Evolutionary conservation across 2,888 invertebrate species (phyloP).

Genomic region (Rotaria sp.): DNA sequence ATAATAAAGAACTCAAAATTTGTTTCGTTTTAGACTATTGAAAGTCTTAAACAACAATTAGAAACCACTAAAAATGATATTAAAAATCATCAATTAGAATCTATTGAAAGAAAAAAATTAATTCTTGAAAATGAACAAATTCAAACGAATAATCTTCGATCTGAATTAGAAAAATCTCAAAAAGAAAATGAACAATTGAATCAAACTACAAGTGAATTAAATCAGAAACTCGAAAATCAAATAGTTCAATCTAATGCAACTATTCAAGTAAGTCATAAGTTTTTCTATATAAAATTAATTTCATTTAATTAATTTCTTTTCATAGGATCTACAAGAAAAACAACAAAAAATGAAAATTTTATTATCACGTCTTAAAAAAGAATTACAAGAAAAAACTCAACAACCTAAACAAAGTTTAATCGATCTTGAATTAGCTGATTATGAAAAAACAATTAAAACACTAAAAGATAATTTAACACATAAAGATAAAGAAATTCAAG

Average conservation of each 20-base stretch:
- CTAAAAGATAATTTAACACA: slow-evolving; percentile 51
- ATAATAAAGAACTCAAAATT: too few species aligned
- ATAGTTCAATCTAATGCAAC: not conserved
- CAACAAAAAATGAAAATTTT: not conserved
- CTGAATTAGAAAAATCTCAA: not conserved
- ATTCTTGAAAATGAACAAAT: not conserved
- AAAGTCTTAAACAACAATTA: not conserved
- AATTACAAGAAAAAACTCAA: slow-evolving; percentile 14
- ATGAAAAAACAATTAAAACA: slow-evolving; percentile 65
- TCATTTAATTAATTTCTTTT: not conserved
- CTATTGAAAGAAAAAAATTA: not conserved
- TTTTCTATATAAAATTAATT: too few species aligned
- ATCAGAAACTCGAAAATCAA: not conserved
- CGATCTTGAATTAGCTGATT: slow-evolving; percentile 81
- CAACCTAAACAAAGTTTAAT: slow-evolving; percentile 50
- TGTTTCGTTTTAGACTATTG: not conserved
- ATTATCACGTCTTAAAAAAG: slow-evolving; percentile 3
- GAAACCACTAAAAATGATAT: not conserved
- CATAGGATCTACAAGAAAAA: not conserved
- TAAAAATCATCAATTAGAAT: not conserved
- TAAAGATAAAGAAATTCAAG: slow-evolving; percentile 48
- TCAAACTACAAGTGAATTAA: not conserved
- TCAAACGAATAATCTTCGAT: too few species aligned
- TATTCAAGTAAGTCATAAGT: too few species aligned
- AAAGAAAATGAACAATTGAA: not conserved